Base-by-base conservation (phyloP, 1,140 invertebrate species). In the Subanguina moxae region DNA sequence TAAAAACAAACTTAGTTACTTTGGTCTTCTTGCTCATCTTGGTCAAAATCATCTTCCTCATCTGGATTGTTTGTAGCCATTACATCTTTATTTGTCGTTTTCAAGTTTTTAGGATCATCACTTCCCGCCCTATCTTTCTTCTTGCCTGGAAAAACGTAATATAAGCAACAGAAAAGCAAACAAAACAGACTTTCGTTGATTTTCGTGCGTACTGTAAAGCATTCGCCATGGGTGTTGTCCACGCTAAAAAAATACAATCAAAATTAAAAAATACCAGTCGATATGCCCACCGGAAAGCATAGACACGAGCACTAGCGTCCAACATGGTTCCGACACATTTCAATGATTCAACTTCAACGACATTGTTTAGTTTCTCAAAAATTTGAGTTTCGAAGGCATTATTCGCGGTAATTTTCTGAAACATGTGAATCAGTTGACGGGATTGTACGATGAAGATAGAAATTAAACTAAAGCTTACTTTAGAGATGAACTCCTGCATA, bases 271-370 rank as follows among this genome's bases (percentile, higher is more conserved):
- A n/a, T n/a, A n/a, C n/a, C n/a, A n/a, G n/a, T n/a, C 11, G 11
- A 38, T 5, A 38, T 38, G 32, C 3, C 32, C 11, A 38, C 32
- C 32, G 32, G 11, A 38, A 38, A 23, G 62, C 62, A 38, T 64
- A 64, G 8, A 64, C 61, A 38, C 62, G 62, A 28, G 62, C 62
- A 62, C 62, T 64, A 11, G 62, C 62, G n/a, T 64, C 62, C n/a
- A 64, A 38, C 62, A 64, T 64, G n/a, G 62, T 19, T 11, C 62
- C 62, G 63, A 64, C 62, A 38, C 62, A 61, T 64, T 64, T 62
- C 3, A 64, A 56, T 38, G 62, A 38, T 28, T 64, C 62, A 25
- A 64, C 57, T n/a, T 64, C 42, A 19, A 62, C 62, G 15, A 64
- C 62, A 8, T 27, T 19, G 28, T 23, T 23, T 56, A 64, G 19